phyloP scores from a whole-genome alignment of 2,113 vertebrate species.

The Pandion haliaetus region DNA sequence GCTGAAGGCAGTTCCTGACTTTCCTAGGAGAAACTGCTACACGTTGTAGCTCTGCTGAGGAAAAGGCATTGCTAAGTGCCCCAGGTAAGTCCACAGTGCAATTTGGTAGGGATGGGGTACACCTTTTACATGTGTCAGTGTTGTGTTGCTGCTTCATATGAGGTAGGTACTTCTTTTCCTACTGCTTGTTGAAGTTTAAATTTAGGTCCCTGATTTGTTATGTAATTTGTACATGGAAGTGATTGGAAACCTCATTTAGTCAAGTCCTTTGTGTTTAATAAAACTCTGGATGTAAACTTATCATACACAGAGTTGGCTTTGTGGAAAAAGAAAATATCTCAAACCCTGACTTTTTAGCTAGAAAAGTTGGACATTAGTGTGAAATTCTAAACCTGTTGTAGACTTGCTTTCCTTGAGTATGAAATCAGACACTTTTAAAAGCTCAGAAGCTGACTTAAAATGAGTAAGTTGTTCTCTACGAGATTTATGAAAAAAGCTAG shows the following conservation, averaged over 20 bases:
- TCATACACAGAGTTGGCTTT: background rate
- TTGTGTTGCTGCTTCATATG: accelerated
- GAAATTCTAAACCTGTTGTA: background rate
- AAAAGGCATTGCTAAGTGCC: accelerated
- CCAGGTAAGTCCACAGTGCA: accelerated
- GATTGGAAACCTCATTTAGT: background rate
- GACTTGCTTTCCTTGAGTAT: background rate
- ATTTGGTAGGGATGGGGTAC: accelerated
- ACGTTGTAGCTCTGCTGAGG: background rate
- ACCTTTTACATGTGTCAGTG: accelerated
- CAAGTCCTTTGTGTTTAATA: background rate
- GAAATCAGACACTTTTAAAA: background rate
- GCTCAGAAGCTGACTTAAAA: background rate
- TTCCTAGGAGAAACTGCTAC: accelerated
- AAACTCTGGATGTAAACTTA: background rate
- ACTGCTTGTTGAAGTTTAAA: too few relatives aligned
- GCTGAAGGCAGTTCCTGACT: accelerated
- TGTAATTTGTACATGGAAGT: accelerated
- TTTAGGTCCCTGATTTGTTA: background rate
- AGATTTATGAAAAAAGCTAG: accelerated
- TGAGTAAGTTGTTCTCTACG: background rate
- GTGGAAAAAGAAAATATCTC: background rate
- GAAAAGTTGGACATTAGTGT: accelerated
- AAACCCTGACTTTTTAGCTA: background rate
- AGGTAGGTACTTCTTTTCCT: accelerated